Conservation (phyloP, 2,113 vertebrate genomes). For the Scolopax mira region DNA sequence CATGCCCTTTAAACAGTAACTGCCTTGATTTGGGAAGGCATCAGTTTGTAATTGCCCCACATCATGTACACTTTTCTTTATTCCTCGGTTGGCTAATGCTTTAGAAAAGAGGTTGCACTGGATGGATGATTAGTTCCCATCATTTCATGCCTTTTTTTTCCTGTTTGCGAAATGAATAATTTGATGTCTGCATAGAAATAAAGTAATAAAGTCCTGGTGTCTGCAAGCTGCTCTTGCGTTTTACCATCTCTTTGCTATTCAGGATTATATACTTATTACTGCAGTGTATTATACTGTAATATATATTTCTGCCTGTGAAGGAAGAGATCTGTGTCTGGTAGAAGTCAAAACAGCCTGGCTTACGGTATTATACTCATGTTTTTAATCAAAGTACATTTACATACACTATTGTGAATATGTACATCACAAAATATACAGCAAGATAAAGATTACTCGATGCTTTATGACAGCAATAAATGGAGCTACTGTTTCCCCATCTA, state of each 20-base stretch:
- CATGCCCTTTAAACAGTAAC: background rate
- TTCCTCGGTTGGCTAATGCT: background rate
- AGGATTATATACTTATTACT: background rate
- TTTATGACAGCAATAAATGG: background rate
- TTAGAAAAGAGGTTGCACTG: background rate
- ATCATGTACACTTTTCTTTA: background rate
- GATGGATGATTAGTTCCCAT: background rate
- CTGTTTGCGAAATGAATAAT: background rate
- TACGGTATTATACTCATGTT: background rate
- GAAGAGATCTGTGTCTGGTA: background rate
- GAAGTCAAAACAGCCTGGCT: background rate
- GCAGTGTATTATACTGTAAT: background rate
- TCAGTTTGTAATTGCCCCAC: background rate
- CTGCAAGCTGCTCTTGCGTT: background rate
- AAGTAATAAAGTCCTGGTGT: background rate
- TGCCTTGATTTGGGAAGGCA: background rate
- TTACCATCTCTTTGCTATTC: background rate
- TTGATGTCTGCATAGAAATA: background rate
- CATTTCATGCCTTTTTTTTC: background rate
- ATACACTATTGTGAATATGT: background rate
- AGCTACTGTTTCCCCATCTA: background rate
- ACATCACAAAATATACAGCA: background rate
- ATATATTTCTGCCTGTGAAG: background rate
- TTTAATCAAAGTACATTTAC: background rate
- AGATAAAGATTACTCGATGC: background rate